phyloP scores from a whole-genome alignment of 2,113 vertebrate genomes.

The Beaufortia kweichowensis region DNA sequence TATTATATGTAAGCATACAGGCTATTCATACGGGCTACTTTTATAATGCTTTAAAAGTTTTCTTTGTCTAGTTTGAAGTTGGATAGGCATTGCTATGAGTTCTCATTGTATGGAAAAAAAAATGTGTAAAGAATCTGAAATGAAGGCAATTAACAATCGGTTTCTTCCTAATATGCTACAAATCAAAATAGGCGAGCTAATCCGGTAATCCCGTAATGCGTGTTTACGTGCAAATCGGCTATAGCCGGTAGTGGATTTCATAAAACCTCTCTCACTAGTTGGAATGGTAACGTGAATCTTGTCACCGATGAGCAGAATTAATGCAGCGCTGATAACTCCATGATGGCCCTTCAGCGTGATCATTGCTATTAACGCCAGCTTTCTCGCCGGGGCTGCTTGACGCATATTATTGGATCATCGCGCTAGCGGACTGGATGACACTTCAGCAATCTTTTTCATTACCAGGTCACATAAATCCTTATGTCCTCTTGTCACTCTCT shows the following conservation, averaged over 20 bases:
- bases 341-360: conserved; percentile 53
- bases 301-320: conserved; percentile 47
- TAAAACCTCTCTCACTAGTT: neutral
- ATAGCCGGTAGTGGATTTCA: conserved; percentile 31
- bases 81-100: no score
- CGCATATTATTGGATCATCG: conserved; percentile 54
- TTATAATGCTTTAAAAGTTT: no score
- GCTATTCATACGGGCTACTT: no score
- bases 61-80: no score
- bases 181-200: conserved; percentile 10
- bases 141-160: neutral
- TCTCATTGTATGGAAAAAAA: no score
- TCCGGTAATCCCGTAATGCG: conserved; percentile 19
- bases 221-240: conserved; percentile 11
- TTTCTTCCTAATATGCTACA: neutral
- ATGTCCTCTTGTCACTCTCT: conserved; percentile 49
- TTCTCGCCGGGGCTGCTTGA: conserved; percentile 46
- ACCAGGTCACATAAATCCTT: conserved; percentile 54
- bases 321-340: conserved; percentile 52
- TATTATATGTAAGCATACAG: no score
- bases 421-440: conserved; percentile 49
- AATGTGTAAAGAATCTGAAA: neutral
- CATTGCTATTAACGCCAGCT: conserved; percentile 50
- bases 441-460: conserved; percentile 56
- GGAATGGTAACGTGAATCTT: conserved; percentile 34